These are phyloP conservation scores for Parambassis ranga DNA, from an alignment of 2,797 vertebrate genomes.

Conservation along the genomic window DNA sequence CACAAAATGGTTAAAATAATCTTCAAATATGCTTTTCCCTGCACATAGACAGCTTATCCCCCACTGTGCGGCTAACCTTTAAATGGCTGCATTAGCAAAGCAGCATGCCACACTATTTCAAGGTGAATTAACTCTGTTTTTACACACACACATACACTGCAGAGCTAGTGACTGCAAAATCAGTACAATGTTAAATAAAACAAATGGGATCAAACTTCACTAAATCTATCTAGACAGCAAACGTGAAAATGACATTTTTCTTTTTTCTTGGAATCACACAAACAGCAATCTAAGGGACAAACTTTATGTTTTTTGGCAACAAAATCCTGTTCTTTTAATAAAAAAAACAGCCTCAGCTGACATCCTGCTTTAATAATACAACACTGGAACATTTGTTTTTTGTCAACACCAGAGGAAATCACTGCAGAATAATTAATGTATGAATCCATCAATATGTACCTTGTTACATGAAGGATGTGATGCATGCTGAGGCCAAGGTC, in stretches of 20 bases:
- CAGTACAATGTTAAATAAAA: neutral
- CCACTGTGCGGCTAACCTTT: neutral
- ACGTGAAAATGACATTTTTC: too few species aligned
- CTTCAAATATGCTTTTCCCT: too few species aligned
- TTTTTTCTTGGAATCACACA: too few species aligned
- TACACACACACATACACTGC: too few species aligned
- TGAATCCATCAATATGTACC: neutral
- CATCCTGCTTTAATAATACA: too few species aligned
- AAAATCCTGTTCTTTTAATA: too few species aligned
- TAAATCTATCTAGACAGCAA: neutral
- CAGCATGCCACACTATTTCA: neutral
- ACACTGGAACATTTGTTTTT: too few species aligned
- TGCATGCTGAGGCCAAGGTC: slow-evolving; percentile 39
- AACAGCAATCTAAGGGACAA: too few species aligned
- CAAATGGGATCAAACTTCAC: neutral
- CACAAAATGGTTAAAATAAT: too few species aligned
- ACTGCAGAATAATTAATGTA: neutral
- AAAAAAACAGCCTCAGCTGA: too few species aligned
- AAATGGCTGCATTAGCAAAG: neutral
- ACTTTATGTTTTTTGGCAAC: too few species aligned
- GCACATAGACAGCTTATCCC: too few species aligned
- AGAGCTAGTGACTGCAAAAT: neutral
- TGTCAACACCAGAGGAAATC: neutral
- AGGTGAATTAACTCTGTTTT: neutral
- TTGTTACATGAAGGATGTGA: neutral